Conservation (phyloP, 2,113 vertebrate genomes). For the Gallinago media region DNA sequence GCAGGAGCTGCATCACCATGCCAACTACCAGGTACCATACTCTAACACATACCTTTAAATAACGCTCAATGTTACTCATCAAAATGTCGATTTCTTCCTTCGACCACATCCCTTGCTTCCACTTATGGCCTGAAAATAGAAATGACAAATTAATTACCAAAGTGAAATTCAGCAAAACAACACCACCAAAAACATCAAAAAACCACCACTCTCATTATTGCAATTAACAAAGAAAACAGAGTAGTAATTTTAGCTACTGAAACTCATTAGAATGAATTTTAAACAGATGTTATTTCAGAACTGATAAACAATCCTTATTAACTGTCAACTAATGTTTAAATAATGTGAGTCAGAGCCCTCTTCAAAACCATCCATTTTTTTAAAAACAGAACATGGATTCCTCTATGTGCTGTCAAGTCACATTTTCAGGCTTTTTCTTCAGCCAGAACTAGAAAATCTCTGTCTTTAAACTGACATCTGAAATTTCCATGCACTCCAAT, state of each 20-base stretch:
- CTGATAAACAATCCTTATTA: not conserved
- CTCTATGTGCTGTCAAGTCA: not conserved
- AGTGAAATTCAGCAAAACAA: not conserved
- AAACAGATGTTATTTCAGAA: conserved; percentile 2
- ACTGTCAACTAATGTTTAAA: not conserved
- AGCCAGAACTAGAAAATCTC: not conserved
- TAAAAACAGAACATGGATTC: not conserved
- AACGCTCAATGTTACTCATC: conserved; percentile 97
- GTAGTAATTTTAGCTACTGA: not conserved
- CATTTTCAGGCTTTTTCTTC: not conserved
- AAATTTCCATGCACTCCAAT: not conserved
- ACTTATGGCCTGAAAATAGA: conserved; percentile 90
- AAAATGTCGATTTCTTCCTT: conserved; percentile 98
- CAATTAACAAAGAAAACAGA: not conserved
- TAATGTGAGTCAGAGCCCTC: not conserved
- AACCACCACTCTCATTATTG: not conserved
- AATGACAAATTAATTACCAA: conserved; percentile 16
- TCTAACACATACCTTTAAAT: conserved; percentile 87
- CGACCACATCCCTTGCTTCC: conserved; percentile 99
- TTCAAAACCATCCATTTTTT: not conserved
- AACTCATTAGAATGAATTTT: not conserved
- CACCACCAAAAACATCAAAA: not conserved
- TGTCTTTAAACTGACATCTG: not conserved
- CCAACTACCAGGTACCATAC: not conserved
- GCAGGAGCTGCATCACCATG: not conserved